Evolutionary conservation across 2,888 invertebrate genomes (phyloP), one percentile per base, ranked within the genome.

Genomic region (Pyrrhia umbra): DNA sequence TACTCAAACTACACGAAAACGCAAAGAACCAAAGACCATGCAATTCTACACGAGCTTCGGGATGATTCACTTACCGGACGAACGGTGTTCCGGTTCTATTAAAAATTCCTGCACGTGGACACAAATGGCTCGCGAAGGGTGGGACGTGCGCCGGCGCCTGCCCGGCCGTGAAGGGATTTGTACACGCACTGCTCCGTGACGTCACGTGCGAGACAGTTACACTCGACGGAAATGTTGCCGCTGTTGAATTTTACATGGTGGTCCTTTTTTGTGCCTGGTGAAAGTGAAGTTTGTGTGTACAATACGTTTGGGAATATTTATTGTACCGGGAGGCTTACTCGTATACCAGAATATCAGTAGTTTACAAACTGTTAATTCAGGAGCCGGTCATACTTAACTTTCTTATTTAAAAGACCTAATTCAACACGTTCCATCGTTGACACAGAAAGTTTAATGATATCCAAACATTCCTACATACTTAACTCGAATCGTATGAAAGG

Each of bases 81-180:
- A 60, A 61, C 61, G 58, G 45, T 70, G 68, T 79, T 69, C 72
- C 68, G 68, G 70, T 75, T 65, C 79, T 84, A 86, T 86, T 86
- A 84, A 81, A 85, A 85, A 86, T 85, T 85, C 85, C 85, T 55
- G 58, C 81, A 78, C 85, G 84, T 79, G 79, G 72, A 65, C 73
- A 75, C 72, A 78, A 71, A 72, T 60, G 77, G 72, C 55, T 76
- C 70, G 62, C 73, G 72, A 75, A 79, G 77, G 66, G 67, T 61
- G 58, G 60, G 50, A 70, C 79, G 79, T 81, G 79, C 81, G 77
- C 79, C 54, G 79, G 79, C 79, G 79, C 77, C 66, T 68, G 43
- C 21, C 39, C 54, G 62, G 9, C 67, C 67, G 68, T 66, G 66
- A 60, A 72, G 68, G 67, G 77, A 75, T 68, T 65, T 68, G 66